phyloP scores from a whole-genome alignment of 2,113 vertebrate genomes.

The Elanoides forficatus region DNA sequence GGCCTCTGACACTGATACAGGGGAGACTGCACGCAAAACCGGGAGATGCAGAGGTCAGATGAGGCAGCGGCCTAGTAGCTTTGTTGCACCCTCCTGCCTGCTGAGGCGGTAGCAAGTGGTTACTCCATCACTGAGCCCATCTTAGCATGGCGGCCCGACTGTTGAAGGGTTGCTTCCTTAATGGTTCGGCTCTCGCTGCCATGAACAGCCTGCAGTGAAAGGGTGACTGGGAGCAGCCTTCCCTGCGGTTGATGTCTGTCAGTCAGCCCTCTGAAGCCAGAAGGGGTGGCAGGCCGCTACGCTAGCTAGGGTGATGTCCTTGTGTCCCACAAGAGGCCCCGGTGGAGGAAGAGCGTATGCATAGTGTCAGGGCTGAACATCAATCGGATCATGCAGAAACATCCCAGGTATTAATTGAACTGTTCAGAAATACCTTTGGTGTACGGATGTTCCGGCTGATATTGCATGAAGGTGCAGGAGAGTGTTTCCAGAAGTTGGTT shows the following conservation, averaged over 20 bases:
- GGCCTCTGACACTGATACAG: not conserved
- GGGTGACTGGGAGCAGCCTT: not conserved
- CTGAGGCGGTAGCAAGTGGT: not conserved
- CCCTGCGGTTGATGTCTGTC: not conserved
- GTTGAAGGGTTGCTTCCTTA: not conserved
- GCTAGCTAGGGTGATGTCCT: not conserved
- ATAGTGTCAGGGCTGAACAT: not conserved
- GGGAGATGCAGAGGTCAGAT: not conserved
- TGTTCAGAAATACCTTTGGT: not conserved
- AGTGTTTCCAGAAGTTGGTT: not conserved
- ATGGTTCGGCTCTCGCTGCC: not conserved
- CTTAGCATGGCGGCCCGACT: fast-evolving
- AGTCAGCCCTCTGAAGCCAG: not conserved
- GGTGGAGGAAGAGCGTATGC: fast-evolving
- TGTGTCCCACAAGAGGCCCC: not conserved
- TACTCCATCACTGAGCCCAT: not conserved
- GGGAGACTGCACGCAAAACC: not conserved
- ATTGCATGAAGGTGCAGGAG: not conserved
- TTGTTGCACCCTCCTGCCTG: not conserved
- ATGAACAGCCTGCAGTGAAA: not conserved
- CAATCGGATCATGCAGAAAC: not conserved
- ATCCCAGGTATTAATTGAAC: not conserved
- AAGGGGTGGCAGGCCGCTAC: not conserved
- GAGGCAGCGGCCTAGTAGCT: fast-evolving
- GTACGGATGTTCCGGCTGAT: not conserved